These are phyloP conservation scores for Silvanus unidentatus DNA, from an alignment of 2,888 invertebrate genomes.

Conservation along the genomic window DNA sequence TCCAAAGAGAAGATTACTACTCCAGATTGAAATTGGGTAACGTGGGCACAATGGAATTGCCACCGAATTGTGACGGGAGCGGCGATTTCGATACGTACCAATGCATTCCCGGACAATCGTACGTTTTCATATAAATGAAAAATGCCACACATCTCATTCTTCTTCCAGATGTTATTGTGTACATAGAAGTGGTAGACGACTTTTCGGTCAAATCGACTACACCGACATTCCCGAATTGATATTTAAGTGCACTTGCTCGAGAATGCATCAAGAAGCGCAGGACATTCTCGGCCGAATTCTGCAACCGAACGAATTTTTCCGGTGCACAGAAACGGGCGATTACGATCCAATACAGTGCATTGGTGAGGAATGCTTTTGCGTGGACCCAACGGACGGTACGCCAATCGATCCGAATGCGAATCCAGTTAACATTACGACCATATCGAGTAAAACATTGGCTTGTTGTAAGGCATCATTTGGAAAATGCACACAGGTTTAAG, in stretches of 20 bases:
- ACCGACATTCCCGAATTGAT: constrained; percentile 42
- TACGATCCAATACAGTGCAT: constrained; percentile 64
- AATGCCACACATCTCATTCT: too few relatives aligned
- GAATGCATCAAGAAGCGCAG: constrained; percentile 49
- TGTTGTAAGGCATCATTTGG: constrained; percentile 42
- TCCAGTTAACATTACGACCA: constrained; percentile 34
- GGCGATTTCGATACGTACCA: constrained; percentile 54
- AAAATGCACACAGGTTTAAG: too few relatives aligned
- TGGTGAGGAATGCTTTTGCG: constrained; percentile 56
- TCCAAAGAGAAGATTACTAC: constrained; percentile 48
- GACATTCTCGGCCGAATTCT: constrained; percentile 43
- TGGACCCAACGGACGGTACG: constrained; percentile 51
- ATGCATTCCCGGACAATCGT: constrained; percentile 65
- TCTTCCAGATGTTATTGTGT: constrained; percentile 59
- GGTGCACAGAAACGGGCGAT: constrained; percentile 61
- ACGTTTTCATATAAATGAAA: constrained; percentile 15
- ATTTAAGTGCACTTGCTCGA: constrained; percentile 63
- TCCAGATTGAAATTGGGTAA: constrained; percentile 44
- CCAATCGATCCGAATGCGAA: constrained; percentile 36
- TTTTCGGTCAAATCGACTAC: constrained; percentile 61
- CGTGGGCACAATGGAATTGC: constrained; percentile 51
- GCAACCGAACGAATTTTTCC: constrained; percentile 41
- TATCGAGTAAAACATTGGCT: constrained; percentile 34
- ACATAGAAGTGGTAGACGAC: constrained; percentile 54
- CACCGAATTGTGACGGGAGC: constrained; percentile 58